phyloP scores from a whole-genome alignment of 2,797 vertebrate genomes.

The Protosalanx chinensis region DNA sequence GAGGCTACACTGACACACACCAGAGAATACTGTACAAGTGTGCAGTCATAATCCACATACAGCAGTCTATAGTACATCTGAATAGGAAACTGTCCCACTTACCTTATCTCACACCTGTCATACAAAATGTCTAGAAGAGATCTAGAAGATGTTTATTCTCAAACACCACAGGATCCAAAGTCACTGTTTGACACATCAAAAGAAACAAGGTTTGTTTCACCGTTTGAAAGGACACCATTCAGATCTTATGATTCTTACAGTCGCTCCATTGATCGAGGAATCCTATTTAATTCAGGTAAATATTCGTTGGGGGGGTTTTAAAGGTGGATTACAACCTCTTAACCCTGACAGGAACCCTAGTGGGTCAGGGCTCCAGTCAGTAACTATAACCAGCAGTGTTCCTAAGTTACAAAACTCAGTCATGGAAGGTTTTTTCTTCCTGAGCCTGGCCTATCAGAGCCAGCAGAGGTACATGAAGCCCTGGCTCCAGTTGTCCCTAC shows the following conservation, averaged over 20 bases:
- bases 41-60: slow-evolving; percentile 32
- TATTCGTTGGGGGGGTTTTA: no score
- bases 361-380: no score
- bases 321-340: no score
- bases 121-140: neutral
- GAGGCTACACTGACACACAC: neutral
- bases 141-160: neutral
- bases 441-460: no score
- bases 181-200: neutral
- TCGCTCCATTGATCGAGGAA: no score
- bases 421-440: neutral
- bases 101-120: slow-evolving; percentile 20
- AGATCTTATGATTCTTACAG: neutral
- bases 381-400: no score
- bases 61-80: slow-evolving; percentile 1
- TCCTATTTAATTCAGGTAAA: no score
- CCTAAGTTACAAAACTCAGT: no score
- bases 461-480: slow-evolving; percentile 1
- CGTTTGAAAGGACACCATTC: neutral
- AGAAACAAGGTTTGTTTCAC: neutral
- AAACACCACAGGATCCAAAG: neutral
- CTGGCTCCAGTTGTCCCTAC: slow-evolving; percentile 51
- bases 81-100: neutral
- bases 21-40: slow-evolving; percentile 2
- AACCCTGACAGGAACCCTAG: no score